Conservation (phyloP, 53 echinoderm and acorn worm genomes). For the Luidia sarsii region DNA sequence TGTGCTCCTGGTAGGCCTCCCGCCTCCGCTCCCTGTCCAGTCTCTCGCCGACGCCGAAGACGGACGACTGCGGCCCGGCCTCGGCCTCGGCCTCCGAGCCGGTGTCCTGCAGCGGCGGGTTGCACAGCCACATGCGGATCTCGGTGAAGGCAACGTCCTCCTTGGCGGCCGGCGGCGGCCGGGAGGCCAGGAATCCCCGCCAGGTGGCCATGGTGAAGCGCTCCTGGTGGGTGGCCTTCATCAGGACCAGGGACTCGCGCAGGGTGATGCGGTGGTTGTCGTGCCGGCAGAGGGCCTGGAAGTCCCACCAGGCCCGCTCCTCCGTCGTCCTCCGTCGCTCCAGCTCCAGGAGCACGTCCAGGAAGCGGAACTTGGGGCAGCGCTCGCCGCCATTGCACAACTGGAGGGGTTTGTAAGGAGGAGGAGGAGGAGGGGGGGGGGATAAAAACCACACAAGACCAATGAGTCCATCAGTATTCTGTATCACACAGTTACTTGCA, state of each 20-base stretch:
- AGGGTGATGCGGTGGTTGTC: conserved; percentile 71
- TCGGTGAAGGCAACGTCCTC: conserved; percentile 80
- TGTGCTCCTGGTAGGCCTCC: conserved; percentile 69
- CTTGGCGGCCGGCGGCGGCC: conserved; percentile 59
- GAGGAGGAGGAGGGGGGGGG: no score
- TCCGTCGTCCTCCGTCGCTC: conserved; percentile 86
- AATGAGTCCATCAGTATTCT: no score
- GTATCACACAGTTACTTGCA: no score
- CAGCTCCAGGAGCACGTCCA: conserved; percentile 84
- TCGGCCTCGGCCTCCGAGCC: conserved; percentile 40
- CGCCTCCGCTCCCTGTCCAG: conserved; percentile 77
- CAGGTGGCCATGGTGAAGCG: conserved; percentile 83
- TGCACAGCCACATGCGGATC: conserved; percentile 93
- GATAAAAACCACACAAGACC: no score
- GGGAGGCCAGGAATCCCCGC: conserved; percentile 77
- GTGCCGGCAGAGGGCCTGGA: conserved; percentile 80
- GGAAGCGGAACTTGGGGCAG: conserved; percentile 74
- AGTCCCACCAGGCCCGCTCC: conserved; percentile 96
- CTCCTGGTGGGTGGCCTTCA: conserved; percentile 92
- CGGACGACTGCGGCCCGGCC: no score
- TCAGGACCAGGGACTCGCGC: conserved; percentile 85
- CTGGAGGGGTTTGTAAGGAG: background rate
- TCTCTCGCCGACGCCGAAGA: conserved; percentile 62
- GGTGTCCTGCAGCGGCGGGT: conserved; percentile 53
- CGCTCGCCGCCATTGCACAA: conserved; percentile 47